phyloP scores from a whole-genome alignment of 2,888 invertebrate species.

The Torymus aiolomorphi region DNA sequence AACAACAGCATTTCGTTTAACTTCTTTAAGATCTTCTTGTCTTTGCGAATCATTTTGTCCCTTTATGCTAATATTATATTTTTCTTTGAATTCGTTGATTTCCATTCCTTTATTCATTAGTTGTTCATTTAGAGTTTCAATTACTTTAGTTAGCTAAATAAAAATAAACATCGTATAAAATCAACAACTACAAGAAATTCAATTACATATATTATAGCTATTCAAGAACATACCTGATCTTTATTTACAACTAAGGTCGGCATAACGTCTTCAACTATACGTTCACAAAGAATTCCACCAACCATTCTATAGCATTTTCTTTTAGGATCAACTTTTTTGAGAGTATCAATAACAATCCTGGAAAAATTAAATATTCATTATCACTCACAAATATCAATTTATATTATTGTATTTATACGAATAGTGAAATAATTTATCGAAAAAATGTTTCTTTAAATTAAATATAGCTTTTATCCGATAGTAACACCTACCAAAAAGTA shows the following conservation, averaged over 20 bases:
- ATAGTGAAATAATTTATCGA: no score
- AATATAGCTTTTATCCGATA: no score
- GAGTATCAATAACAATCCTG: conserved; percentile 95
- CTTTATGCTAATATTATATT: conserved; percentile 90
- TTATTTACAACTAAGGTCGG: conserved; percentile 89
- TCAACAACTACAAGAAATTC: not conserved
- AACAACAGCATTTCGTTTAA: conserved; percentile 70
- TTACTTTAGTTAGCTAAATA: conserved; percentile 86
- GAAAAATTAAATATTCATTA: conserved; percentile 28
- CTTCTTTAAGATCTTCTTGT: conserved; percentile 68
- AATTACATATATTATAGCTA: no score
- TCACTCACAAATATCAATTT: conserved; percentile 5
- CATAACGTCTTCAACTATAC: conserved; percentile 92
- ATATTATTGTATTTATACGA: no score
- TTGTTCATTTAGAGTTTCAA: conserved; percentile 87
- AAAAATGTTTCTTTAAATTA: no score
- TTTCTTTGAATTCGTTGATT: conserved; percentile 93
- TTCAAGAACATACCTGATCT: conserved; percentile 78
- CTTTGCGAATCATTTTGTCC: conserved; percentile 79
- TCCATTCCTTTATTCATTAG: conserved; percentile 91
- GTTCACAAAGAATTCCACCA: conserved; percentile 94
- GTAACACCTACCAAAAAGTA: no score
- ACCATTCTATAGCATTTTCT: conserved; percentile 95
- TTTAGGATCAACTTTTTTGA: conserved; percentile 88
- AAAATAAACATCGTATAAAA: conserved; percentile 47